These are phyloP conservation scores for Platalea minor DNA, from an alignment of 2,797 vertebrate genomes.

Conservation along the genomic window DNA sequence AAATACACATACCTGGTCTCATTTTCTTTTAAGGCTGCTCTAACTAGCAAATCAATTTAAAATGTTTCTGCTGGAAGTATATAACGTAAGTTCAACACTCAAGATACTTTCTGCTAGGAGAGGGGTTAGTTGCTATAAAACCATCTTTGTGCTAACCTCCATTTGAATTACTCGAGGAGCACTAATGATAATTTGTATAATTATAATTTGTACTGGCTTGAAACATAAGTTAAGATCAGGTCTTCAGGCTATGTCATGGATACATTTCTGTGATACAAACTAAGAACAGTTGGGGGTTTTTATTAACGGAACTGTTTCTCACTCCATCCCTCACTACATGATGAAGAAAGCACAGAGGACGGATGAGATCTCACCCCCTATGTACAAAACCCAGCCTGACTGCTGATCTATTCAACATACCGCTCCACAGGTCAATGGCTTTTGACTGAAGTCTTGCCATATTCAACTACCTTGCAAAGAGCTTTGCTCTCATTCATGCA, in stretches of 20 bases:
- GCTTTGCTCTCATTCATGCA: slow-evolving; percentile 12
- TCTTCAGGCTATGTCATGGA: not conserved
- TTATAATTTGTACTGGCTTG: not conserved
- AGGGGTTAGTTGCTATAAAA: not conserved
- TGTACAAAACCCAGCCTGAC: not conserved
- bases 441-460: slow-evolving; percentile 18
- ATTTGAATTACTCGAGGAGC: not conserved
- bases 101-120: not conserved
- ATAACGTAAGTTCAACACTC: not conserved
- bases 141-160: not conserved
- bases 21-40: not conserved
- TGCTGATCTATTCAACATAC: not conserved
- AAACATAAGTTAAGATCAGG: not conserved
- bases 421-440: not conserved
- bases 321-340: not conserved
- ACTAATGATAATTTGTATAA: not conserved
- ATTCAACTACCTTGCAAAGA: slow-evolving; percentile 8
- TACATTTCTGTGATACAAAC: not conserved
- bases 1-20: not conserved
- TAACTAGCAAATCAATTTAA: not conserved
- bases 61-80: not conserved
- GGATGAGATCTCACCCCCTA: not conserved
- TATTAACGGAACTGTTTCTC: not conserved
- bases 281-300: not conserved
- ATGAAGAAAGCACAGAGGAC: not conserved